Percentiles rank a stretch among this genome's conserved stretches.
Evolutionary conservation across 1,140 invertebrate genomes (phyloP).

Genomic region (Vanessa tameamea): DNA sequence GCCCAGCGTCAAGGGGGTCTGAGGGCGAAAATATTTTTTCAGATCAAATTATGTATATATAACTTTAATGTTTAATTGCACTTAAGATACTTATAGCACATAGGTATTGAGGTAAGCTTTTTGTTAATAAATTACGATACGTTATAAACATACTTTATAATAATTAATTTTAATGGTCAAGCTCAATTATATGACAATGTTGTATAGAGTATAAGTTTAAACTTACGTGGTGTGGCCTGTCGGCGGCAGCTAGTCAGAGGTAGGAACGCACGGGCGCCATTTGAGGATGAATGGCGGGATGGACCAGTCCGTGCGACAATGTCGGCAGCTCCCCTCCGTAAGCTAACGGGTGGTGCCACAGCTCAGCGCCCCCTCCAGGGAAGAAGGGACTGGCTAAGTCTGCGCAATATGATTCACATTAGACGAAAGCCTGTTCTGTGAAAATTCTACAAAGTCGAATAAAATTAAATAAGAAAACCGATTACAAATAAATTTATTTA

Average conservation of each 20-base stretch:
- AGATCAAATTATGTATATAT: too few relatives aligned
- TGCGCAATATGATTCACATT: slow-evolving; percentile 67
- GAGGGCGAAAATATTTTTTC: slow-evolving; percentile 33
- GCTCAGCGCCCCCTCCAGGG: slow-evolving; percentile 90
- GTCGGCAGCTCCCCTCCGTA: slow-evolving; percentile 90
- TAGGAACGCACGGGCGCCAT: slow-evolving; percentile 96
- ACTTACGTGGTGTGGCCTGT: slow-evolving; percentile 85
- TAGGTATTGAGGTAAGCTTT: too few relatives aligned
- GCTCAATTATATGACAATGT: too few relatives aligned
- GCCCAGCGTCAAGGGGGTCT: slow-evolving; percentile 89
- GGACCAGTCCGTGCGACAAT: slow-evolving; percentile 94
- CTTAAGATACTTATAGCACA: too few relatives aligned
- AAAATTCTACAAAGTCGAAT: neutral
- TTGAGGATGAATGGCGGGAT: slow-evolving; percentile 97
- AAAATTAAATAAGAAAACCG: slow-evolving; percentile 5
- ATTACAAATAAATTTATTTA: slow-evolving; percentile 61
- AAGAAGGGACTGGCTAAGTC: slow-evolving; percentile 97
- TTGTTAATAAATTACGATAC: too few relatives aligned
- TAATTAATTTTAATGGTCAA: too few relatives aligned
- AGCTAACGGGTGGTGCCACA: slow-evolving; percentile 95
- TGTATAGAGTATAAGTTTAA: neutral
- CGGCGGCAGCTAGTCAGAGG: slow-evolving; percentile 97
- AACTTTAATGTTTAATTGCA: too few relatives aligned
- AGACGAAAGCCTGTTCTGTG: neutral
- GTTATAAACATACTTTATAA: too few relatives aligned